Evolutionary conservation across 1,140 invertebrate species (phyloP).

Genomic region (Drosophila sturtevanti): DNA sequence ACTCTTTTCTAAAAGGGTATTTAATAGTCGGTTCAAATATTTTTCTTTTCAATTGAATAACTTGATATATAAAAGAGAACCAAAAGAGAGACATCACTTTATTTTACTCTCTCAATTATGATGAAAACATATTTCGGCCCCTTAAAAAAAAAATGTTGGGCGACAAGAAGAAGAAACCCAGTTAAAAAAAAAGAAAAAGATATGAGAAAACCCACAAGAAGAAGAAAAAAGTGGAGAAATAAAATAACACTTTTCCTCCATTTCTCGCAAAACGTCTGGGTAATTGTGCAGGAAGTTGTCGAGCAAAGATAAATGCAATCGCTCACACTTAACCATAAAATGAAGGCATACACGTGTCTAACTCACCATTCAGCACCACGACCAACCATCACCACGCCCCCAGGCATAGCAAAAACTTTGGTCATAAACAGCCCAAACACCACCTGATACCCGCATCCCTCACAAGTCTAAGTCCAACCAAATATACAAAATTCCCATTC

Average conservation of each 20-base stretch:
- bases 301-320: constrained; percentile 53
- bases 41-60: constrained; percentile 60
- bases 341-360: constrained; percentile 49
- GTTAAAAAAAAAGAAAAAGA: neutral
- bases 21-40: neutral
- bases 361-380: neutral
- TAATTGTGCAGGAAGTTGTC: constrained; percentile 17
- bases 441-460: constrained; percentile 32
- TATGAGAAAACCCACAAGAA: constrained; percentile 5
- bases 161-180: constrained; percentile 47
- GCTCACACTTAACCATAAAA: constrained; percentile 35
- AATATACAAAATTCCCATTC: constrained; percentile 7
- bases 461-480: neutral
- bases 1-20: neutral
- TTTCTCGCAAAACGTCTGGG: neutral
- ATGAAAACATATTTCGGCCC: constrained; percentile 39
- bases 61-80: constrained; percentile 23
- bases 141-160: constrained; percentile 35
- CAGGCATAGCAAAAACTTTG: constrained; percentile 3
- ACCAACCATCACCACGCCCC: neutral
- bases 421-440: constrained; percentile 4
- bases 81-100: constrained; percentile 9
- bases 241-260: constrained; percentile 1
- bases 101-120: constrained; percentile 46
- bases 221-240: neutral